A percentile compares a stretch with the other conserved stretches of the same genome.
Conservation (phyloP, 2,888 invertebrate species). For the Tipula confusa region DNA sequence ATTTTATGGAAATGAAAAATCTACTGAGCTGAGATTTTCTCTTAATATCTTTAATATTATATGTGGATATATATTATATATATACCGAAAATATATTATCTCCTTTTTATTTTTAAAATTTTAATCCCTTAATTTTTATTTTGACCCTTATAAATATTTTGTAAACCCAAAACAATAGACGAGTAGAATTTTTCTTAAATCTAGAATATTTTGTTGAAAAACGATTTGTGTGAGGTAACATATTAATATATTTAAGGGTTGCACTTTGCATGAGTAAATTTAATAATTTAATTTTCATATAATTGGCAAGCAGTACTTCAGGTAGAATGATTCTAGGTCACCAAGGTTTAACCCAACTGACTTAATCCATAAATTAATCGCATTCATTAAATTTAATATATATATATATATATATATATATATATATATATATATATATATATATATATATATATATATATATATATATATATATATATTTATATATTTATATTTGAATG, state of each 20-base stretch:
- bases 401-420: too few relatives aligned
- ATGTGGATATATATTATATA: background rate
- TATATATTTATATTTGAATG: too few relatives aligned
- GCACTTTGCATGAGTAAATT: background rate
- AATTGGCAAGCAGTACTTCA: too few relatives aligned
- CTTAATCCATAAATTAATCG: too few relatives aligned
- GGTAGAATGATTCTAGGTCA: too few relatives aligned
- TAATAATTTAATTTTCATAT: background rate
- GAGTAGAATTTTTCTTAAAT: background rate
- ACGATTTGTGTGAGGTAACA: background rate
- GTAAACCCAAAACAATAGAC: background rate
- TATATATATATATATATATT: too few relatives aligned
- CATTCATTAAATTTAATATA: too few relatives aligned
- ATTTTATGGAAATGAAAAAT: conserved; percentile 3
- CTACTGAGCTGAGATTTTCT: background rate
- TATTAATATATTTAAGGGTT: background rate
- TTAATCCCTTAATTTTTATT: background rate
- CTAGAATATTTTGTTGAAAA: background rate
- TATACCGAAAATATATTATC: background rate
- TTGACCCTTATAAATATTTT: conserved; percentile 1
- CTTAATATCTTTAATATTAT: background rate
- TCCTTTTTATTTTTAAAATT: background rate
- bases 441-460: too few relatives aligned
- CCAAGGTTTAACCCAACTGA: too few relatives aligned
- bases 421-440: too few relatives aligned